Conservation (phyloP, 2,113 vertebrate genomes). For the Chamaetylas fuelleborni region DNA sequence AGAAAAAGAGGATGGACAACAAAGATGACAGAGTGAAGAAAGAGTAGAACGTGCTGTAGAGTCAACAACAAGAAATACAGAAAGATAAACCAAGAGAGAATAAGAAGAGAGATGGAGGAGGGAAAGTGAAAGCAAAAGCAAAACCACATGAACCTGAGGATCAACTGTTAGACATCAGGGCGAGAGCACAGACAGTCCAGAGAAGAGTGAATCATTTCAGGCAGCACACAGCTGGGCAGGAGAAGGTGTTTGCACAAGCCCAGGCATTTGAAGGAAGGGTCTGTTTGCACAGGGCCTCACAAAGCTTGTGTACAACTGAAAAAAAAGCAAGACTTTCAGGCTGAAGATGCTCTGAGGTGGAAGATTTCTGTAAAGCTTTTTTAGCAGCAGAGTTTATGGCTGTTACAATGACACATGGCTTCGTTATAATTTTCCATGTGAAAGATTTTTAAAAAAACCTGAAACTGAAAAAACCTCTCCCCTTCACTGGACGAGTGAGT, state of each 20-base stretch:
- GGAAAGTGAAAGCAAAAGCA: not conserved
- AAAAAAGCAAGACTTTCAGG: not conserved
- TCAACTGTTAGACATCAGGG: not conserved
- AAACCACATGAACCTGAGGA: not conserved
- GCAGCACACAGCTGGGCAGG: not conserved
- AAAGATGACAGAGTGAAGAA: not conserved
- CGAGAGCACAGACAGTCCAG: not conserved
- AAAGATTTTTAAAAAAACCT: not conserved
- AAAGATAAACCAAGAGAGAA: not conserved
- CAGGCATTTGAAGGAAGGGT: not conserved
- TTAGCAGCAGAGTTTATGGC: not conserved
- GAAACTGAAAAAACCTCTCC: not conserved
- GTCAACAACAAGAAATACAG: not conserved
- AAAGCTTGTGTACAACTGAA: not conserved
- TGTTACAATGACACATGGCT: not conserved
- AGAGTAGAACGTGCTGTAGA: not conserved
- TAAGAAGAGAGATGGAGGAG: not conserved
- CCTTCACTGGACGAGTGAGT: constrained; percentile 22
- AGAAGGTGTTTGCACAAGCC: not conserved
- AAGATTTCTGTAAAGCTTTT: not conserved
- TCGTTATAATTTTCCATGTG: not conserved
- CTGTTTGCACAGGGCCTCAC: not conserved
- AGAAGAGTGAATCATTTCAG: not conserved
- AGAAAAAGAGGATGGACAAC: not conserved
- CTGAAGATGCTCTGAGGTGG: not conserved